A percentile compares a stretch with the other conserved stretches of the same genome.
Conservation (phyloP, 2,888 invertebrate species). For the Macaria liturata region DNA sequence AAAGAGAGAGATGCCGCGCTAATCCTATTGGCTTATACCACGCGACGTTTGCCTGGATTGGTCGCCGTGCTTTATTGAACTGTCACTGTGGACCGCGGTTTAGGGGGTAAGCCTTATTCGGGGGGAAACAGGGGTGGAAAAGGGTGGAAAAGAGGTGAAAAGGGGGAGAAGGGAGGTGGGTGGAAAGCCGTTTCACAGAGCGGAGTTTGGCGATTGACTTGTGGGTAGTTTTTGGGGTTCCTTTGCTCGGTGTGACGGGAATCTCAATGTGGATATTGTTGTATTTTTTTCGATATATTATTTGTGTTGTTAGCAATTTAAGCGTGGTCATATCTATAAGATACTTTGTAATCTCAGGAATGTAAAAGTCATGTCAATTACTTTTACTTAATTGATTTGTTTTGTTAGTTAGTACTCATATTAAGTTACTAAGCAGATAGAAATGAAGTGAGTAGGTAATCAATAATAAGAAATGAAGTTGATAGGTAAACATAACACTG, state of each 20-base stretch:
- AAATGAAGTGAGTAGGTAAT: no score
- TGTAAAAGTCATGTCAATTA: no score
- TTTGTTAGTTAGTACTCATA: no score
- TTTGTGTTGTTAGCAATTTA: background rate
- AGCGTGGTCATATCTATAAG: no score
- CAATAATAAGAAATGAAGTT: no score
- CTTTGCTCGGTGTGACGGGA: slow-evolving; percentile 44
- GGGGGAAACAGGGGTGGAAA: slow-evolving; percentile 59
- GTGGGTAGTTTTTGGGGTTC: slow-evolving; percentile 80
- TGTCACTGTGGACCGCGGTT: slow-evolving; percentile 81
- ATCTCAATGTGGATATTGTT: slow-evolving; percentile 28
- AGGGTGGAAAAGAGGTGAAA: slow-evolving; percentile 56
- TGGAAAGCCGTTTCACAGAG: slow-evolving; percentile 65
- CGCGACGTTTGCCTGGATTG: slow-evolving; percentile 82
- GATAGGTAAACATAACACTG: no score
- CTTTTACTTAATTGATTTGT: no score
- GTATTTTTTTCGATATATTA: slow-evolving; percentile 10
- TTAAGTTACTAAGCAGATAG: no score
- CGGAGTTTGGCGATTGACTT: slow-evolving; percentile 82
- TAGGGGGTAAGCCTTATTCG: slow-evolving; percentile 78
- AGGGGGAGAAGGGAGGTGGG: slow-evolving; percentile 48
- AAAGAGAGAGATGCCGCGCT: slow-evolving; percentile 66
- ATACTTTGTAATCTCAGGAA: no score
- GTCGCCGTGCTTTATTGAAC: slow-evolving; percentile 81
- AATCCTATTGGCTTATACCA: slow-evolving; percentile 83